phyloP scores from a whole-genome alignment of 1,140 invertebrate genomes.

The Saccostrea echinata region DNA sequence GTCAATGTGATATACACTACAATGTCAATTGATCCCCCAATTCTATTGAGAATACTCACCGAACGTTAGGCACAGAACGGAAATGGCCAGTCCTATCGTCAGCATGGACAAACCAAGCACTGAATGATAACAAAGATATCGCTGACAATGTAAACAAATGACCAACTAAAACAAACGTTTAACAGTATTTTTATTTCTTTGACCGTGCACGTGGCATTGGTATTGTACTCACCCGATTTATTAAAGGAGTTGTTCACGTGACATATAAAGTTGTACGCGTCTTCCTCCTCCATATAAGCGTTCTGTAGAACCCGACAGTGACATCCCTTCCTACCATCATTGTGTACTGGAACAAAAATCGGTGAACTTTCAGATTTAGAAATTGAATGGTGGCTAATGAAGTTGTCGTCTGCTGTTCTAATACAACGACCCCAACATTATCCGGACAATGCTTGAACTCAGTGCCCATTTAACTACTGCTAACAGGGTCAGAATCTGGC shows the following conservation, averaged over 20 bases:
- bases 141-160: not conserved
- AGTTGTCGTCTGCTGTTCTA: not conserved
- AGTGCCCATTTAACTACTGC: no score
- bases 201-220: not conserved
- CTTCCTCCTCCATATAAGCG: constrained; percentile 38
- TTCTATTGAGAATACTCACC: not conserved
- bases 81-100: not conserved
- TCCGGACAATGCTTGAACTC: not conserved
- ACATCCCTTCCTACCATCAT: constrained; percentile 4
- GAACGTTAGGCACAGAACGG: not conserved
- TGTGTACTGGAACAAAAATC: not conserved
- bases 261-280: constrained; percentile 35
- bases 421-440: not conserved
- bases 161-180: not conserved
- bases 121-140: not conserved
- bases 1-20: not conserved
- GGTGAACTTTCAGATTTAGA: not conserved
- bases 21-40: not conserved
- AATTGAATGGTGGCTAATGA: not conserved
- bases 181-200: not conserved
- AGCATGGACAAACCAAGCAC: not conserved
- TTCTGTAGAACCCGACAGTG: not conserved
- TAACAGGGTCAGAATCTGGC: no score
- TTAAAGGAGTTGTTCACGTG: constrained; percentile 40
- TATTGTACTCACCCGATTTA: constrained; percentile 5